These are phyloP conservation scores for Pyrrhia umbra DNA, from an alignment of 2,888 invertebrate genomes.

Conservation along the genomic window DNA sequence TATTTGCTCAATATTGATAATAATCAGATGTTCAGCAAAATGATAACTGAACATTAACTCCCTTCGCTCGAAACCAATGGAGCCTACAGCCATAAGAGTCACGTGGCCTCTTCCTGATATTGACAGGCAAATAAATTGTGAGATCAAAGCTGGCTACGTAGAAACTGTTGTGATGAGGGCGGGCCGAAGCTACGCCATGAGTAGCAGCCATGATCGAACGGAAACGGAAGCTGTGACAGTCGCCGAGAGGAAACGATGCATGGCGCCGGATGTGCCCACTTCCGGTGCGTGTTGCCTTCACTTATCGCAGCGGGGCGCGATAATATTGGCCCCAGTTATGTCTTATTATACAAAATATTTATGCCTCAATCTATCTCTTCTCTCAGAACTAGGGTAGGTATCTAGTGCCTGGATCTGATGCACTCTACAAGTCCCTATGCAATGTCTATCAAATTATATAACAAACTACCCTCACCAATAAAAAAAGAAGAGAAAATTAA, in stretches of 20 bases:
- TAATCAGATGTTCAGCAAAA: conserved; percentile 14
- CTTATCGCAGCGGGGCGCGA: conserved; percentile 86
- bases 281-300: conserved; percentile 85
- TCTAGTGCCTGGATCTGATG: too few species aligned
- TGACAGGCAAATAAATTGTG: conserved; percentile 89
- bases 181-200: conserved; percentile 71
- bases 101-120: conserved; percentile 88
- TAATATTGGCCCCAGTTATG: conserved; percentile 72
- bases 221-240: conserved; percentile 86
- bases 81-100: conserved; percentile 71
- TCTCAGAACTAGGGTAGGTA: too few species aligned
- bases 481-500: too few species aligned
- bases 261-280: conserved; percentile 85
- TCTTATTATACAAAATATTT: conserved; percentile 59
- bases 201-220: conserved; percentile 78
- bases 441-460: too few species aligned
- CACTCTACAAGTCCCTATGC: too few species aligned
- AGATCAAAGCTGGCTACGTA: conserved; percentile 82
- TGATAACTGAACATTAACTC: conserved; percentile 60
- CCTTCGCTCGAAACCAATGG: conserved; percentile 73
- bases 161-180: conserved; percentile 78
- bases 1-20: conserved; percentile 8
- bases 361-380: neutral
- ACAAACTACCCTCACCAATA: too few species aligned
- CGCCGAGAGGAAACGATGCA: conserved; percentile 84